These are phyloP conservation scores for Enteromius anoplus DNA, from an alignment of 2,797 vertebrate species.

Conservation along the genomic window DNA sequence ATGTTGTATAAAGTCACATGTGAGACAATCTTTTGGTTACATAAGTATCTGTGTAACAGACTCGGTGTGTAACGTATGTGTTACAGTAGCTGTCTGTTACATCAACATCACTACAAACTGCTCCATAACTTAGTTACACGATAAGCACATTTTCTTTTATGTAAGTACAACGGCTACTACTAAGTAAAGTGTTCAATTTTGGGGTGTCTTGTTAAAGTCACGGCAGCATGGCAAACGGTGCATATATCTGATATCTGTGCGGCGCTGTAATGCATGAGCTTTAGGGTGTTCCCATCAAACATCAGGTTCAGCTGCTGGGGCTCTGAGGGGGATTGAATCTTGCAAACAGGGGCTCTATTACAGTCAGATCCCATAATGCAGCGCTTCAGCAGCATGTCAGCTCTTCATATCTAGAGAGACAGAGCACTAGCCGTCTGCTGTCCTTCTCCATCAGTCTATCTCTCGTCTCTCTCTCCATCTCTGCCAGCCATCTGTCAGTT, in stretches of 20 bases:
- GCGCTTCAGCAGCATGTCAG: slow-evolving; percentile 10
- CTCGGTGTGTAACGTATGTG: too few species aligned
- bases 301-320: background rate
- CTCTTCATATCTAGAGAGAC: background rate
- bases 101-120: too few species aligned
- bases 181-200: too few species aligned
- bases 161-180: too few species aligned
- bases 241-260: background rate
- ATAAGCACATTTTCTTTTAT: too few species aligned
- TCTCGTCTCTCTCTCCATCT: slow-evolving; percentile 51
- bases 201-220: too few species aligned
- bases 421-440: slow-evolving; percentile 20
- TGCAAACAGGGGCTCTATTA: slow-evolving; percentile 8
- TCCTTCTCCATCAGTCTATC: slow-evolving; percentile 24
- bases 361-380: slow-evolving; percentile 22
- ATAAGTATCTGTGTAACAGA: too few species aligned
- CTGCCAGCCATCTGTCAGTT: slow-evolving; percentile 41
- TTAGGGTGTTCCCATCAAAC: background rate
- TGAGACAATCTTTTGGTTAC: too few species aligned
- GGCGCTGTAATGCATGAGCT: background rate
- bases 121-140: too few species aligned
- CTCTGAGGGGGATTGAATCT: background rate
- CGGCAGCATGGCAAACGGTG: too few species aligned
- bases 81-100: too few species aligned
- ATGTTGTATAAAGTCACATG: too few species aligned